Evolutionary conservation across 2,888 invertebrate genomes (phyloP), one percentile per base, ranked within the genome.

Genomic region (Clanis bilineata): DNA sequence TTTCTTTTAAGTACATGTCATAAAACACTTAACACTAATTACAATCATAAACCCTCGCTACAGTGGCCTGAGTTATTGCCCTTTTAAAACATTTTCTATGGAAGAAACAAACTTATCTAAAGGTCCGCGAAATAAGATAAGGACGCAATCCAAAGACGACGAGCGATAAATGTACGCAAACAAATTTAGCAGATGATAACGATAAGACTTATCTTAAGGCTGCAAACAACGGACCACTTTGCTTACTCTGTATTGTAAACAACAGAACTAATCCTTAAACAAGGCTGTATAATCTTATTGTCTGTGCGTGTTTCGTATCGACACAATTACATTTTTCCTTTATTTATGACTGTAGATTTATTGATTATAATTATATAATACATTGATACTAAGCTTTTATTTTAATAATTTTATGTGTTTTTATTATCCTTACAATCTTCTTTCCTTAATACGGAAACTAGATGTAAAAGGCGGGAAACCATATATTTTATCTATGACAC

Each of bases 171-270:
- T 25, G 45, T 18, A 32, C 18, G 32, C 32, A 51, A 51, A 51
- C 51, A 51, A 51, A 51, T 51, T 51, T 51, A 32, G 28, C 44
- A 44, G 44, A 51, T 41, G 57, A 57, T 57, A 57, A 57, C 23
- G 57, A 57, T 57, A 45, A 57, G 57, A 57, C n/a, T n/a, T n/a
- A n/a, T n/a, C n/a, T n/a, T 57, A 57, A 44, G 36, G 43, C 41
- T 23, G n/a, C 23, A 23, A 32, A 32, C 51, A 51, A 18, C 45
- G 51, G 51, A 51, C 51, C 32, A 51, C 51, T 51, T 51, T 32
- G 6, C 28, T 25, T 28, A 32, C 9, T 32, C n/a, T 45, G n/a
- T 18, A 51, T 10, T 28, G 51, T 51, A 51, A 51, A 51, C 51
- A 51, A 32, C 51, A 32, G 18, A 51, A 51, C 47, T 51, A 51